Base-by-base conservation (phyloP, 1,140 invertebrate species). In the Amyelois transitella region DNA sequence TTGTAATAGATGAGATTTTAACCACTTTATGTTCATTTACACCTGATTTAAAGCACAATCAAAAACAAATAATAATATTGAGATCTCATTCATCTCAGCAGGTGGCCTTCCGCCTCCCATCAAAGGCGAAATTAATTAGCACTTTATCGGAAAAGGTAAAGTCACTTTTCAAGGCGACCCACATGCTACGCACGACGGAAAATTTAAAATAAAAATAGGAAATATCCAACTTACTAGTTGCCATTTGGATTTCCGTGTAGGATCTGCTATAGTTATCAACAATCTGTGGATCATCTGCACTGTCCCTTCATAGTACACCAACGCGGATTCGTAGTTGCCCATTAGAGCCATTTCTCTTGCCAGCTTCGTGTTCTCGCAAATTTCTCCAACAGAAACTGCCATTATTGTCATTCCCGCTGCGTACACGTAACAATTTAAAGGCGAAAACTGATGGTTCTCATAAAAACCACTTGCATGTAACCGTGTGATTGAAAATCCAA, bases 301-400 rank as follows among this genome's bases (percentile, higher is more conserved):
- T 3, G 97, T 95, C 48, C 97, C 96, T 88, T 98, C 95, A 82
- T 98, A 99, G 88, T 98, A 99, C 47, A 99, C 96, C 68, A 93
- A 91, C 8, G 97, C 95, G 55, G 95, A 96, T 74, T 99, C 97
- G 81, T 99, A 99, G 85, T 98, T 98, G 6, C 97, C 97, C 75
- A 96, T 94, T 60, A 99, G 89, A 53, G 96, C 96, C 93, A 96
- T 96, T 89, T 99, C 97, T 68, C 98, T 91, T 25, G 96, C 97
- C 77, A 98, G 89, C 89, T 96, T 97, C 53, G 95, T 94, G 89
- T 96, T 96, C 90, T 97, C 95, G 90, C 93, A 94, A 85, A 97
- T 97, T 91, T 97, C 96, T 82, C 92, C 94, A 77, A 96, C 91
- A 75, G 93, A 94, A 73, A 94, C 93, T 88, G 94, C 94, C 95